Conservation (phyloP, 2,113 vertebrate species). For the Stigmatopora argus region DNA sequence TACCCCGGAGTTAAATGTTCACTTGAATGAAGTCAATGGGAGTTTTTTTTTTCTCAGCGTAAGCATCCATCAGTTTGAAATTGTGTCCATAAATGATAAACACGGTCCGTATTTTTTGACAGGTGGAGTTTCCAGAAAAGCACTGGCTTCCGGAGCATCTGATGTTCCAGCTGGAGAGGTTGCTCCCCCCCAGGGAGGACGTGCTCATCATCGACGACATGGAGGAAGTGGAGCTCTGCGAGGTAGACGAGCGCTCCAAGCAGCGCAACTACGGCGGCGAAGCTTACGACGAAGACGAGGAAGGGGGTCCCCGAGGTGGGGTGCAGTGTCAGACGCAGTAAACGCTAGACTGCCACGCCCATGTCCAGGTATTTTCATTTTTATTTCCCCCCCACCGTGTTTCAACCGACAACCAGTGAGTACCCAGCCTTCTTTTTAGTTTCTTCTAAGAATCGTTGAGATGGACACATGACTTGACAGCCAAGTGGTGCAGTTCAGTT, state of each 20-base stretch:
- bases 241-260: conserved; percentile 71
- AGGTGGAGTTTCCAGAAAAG: conserved; percentile 89
- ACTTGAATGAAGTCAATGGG: too few relatives aligned
- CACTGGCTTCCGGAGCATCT: conserved; percentile 83
- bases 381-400: too few relatives aligned
- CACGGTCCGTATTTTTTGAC: neutral
- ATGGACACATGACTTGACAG: neutral
- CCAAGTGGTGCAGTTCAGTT: conserved; percentile 1
- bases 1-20: too few relatives aligned
- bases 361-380: neutral
- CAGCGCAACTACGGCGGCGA: conserved; percentile 71
- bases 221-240: conserved; percentile 87
- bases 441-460: neutral
- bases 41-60: neutral
- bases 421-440: neutral
- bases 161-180: conserved; percentile 77
- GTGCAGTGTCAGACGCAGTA: conserved; percentile 90
- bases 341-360: conserved; percentile 13
- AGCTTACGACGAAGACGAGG: conserved; percentile 82
- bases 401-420: neutral
- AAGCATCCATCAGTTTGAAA: neutral
- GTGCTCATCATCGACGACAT: conserved; percentile 84
- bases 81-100: neutral
- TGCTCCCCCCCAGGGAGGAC: conserved; percentile 83
- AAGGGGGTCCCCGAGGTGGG: conserved; percentile 67